phyloP scores from a whole-genome alignment of 2,797 vertebrate genomes.

The Peromyscus eremicus region DNA sequence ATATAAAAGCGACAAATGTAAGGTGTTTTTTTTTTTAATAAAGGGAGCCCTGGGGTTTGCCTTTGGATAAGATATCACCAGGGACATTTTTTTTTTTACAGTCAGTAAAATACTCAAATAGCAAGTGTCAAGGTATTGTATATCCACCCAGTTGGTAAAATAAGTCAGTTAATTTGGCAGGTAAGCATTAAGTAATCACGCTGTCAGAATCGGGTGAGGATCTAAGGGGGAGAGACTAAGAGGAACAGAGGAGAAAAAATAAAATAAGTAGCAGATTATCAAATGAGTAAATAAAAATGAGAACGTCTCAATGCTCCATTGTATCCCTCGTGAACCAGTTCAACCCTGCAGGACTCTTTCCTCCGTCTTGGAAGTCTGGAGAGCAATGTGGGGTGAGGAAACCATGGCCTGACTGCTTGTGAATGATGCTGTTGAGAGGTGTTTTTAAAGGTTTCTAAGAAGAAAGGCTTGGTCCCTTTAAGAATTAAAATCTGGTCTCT shows the following conservation, averaged over 20 bases:
- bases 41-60: conserved; percentile 72
- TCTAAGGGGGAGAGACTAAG: conserved; percentile 89
- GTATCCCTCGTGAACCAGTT: conserved; percentile 68
- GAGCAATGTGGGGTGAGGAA: conserved; percentile 70
- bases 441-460: conserved; percentile 44
- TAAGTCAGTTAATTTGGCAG: conserved; percentile 92
- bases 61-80: conserved; percentile 81
- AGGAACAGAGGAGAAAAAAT: conserved; percentile 83
- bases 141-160: conserved; percentile 90
- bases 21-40: conserved; percentile 34
- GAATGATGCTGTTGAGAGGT: conserved; percentile 13
- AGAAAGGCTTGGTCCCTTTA: conserved; percentile 76
- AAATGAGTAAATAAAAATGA: conserved; percentile 84
- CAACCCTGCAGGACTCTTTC: conserved; percentile 67
- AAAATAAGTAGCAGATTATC: conserved; percentile 84
- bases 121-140: conserved; percentile 87
- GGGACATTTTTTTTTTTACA: conserved; percentile 69
- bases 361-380: conserved; percentile 59
- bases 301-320: conserved; percentile 77
- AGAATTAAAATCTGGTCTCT: conserved; percentile 74
- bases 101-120: conserved; percentile 86
- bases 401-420: background rate
- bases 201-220: conserved; percentile 87
- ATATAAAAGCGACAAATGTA: conserved; percentile 1
- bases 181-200: conserved; percentile 91